phyloP scores from a whole-genome alignment of 2,797 vertebrate species.

The Carcharodon carcharias region DNA sequence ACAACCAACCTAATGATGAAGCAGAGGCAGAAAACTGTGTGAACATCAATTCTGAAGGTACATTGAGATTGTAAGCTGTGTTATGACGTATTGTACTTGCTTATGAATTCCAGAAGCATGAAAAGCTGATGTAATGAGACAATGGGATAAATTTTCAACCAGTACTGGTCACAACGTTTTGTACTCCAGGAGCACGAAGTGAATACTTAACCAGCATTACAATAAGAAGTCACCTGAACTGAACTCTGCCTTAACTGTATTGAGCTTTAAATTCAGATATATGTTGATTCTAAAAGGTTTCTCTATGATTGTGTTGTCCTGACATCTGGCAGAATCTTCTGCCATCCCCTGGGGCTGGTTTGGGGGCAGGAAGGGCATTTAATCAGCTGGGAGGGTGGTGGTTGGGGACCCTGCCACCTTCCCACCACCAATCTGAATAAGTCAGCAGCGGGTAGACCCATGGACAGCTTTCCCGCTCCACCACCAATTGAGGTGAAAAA shows the following conservation, averaged over 20 bases:
- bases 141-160: background rate
- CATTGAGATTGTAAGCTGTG: background rate
- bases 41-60: slow-evolving; percentile 20
- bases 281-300: background rate
- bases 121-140: background rate
- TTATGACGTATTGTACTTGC: background rate
- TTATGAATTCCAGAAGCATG: background rate
- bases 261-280: background rate
- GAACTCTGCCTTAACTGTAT: background rate
- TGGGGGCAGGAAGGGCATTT: too few relatives aligned
- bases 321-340: background rate
- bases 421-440: too few relatives aligned
- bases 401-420: too few relatives aligned
- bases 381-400: too few relatives aligned
- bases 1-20: background rate
- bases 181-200: background rate
- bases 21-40: slow-evolving; percentile 1
- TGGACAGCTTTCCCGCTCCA: too few relatives aligned
- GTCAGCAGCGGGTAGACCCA: too few relatives aligned
- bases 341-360: too few relatives aligned
- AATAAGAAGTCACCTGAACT: background rate
- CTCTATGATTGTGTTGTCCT: background rate
- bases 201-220: background rate
- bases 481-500: too few relatives aligned
- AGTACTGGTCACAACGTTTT: background rate